phyloP scores from a whole-genome alignment of 2,113 vertebrate genomes.

The Phrynosoma platyrhinos region DNA sequence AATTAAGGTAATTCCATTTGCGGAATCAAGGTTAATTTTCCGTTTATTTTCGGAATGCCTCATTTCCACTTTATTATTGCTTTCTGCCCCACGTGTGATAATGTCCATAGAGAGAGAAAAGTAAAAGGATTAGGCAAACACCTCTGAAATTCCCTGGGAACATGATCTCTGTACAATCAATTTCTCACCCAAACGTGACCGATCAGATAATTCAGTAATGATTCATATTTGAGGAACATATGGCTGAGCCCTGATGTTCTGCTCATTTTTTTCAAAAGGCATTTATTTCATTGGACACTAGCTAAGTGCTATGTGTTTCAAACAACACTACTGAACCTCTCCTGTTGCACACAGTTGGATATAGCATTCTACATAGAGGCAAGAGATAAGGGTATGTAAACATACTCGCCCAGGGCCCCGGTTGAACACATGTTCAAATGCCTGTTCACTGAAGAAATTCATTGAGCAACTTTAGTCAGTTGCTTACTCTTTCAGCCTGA shows the following conservation, averaged over 20 bases:
- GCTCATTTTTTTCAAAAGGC: too few species aligned
- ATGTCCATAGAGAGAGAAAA: not conserved
- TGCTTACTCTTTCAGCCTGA: not conserved
- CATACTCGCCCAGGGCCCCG: too few species aligned
- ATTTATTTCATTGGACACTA: not conserved
- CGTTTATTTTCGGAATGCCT: too few species aligned
- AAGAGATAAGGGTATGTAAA: not conserved
- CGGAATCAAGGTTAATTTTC: too few species aligned
- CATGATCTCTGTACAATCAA: not conserved
- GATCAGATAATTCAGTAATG: rapidly evolving
- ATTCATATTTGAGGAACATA: not conserved
- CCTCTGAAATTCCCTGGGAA: constrained; percentile 1
- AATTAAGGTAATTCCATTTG: too few species aligned
- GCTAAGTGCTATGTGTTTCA: not conserved
- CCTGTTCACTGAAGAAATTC: not conserved
- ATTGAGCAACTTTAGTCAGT: not conserved
- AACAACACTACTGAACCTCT: not conserved
- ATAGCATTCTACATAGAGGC: not conserved
- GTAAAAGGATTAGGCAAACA: not conserved
- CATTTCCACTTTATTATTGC: too few species aligned
- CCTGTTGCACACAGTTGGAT: not conserved
- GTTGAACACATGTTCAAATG: not conserved
- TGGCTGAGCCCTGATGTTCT: not conserved
- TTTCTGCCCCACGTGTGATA: too few species aligned
- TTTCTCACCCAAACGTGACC: not conserved